Percentiles rank a stretch among this genome's conserved stretches.
phyloP scores from a whole-genome alignment of 2,888 invertebrate species.

The Metacarcinus magister region DNA sequence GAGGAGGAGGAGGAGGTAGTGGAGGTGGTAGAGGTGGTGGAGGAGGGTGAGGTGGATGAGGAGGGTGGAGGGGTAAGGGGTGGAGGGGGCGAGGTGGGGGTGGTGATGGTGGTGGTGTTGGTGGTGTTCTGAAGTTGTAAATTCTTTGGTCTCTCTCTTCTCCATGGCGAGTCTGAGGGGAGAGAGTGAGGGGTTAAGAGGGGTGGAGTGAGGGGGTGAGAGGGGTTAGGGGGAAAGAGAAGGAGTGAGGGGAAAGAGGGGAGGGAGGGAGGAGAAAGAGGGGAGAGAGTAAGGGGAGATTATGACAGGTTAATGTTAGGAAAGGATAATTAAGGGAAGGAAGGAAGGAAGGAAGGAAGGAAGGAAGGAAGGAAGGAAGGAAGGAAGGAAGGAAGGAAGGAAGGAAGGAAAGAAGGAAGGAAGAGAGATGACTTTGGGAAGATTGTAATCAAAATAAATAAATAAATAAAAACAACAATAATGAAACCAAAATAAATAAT shows the following conservation, averaged over 20 bases:
- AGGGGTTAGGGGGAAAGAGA: neutral
- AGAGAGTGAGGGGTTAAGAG: too few species aligned
- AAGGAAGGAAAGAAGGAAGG: neutral
- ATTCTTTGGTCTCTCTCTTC: slow-evolving; percentile 18
- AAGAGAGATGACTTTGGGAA: neutral
- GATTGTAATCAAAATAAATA: neutral
- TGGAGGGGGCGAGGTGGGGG: neutral
- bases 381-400: neutral
- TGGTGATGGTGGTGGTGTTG: neutral
- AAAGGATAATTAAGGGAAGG: neutral
- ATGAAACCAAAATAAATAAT: neutral
- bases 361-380: neutral
- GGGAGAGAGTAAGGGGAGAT: neutral
- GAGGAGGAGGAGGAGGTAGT: neutral
- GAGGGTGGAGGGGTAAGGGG: neutral
- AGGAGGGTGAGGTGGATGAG: neutral
- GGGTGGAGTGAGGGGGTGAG: neutral
- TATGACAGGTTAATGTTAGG: neutral
- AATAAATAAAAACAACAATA: neutral
- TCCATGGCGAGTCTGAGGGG: neutral
- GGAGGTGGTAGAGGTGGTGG: neutral
- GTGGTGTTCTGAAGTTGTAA: neutral
- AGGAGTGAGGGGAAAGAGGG: neutral
- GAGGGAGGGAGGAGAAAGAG: too few species aligned
- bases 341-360: too few species aligned